Conservation (phyloP, 1,140 invertebrate genomes). For the Mesaphorura yosii region DNA sequence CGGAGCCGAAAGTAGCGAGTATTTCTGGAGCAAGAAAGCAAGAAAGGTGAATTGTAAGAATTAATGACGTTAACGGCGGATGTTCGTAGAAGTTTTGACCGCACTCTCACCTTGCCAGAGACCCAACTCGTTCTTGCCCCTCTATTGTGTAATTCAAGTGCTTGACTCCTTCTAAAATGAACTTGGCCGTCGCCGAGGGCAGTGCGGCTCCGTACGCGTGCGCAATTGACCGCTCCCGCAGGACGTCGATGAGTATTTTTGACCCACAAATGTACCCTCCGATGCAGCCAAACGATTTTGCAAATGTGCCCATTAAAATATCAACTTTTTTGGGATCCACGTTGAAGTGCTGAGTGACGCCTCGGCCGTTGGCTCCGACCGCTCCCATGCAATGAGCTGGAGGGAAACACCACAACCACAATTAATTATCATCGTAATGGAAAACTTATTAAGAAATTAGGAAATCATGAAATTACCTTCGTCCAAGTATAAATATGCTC, state of each 20-base stretch:
- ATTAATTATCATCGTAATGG: no score
- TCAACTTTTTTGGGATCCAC: constrained; percentile 42
- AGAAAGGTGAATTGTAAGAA: neutral
- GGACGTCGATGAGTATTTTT: constrained; percentile 66
- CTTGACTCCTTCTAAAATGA: constrained; percentile 7
- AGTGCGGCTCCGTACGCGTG: constrained; percentile 75
- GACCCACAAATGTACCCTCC: constrained; percentile 47
- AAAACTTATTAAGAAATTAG: no score
- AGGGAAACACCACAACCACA: no score
- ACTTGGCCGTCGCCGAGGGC: constrained; percentile 80
- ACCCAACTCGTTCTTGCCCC: neutral
- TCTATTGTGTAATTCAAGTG: neutral
- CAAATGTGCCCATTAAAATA: constrained; percentile 46
- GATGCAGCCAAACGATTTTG: constrained; percentile 44
- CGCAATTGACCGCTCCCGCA: constrained; percentile 71
- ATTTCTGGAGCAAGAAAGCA: constrained; percentile 3
- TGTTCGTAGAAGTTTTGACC: no score
- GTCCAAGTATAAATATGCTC: constrained; percentile 38
- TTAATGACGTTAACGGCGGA: no score
- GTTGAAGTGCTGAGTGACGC: constrained; percentile 53
- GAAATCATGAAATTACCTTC: no score
- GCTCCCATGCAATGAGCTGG: constrained; percentile 95
- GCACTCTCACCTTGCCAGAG: no score
- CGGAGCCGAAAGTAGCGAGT: constrained; percentile 7
- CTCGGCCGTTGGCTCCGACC: constrained; percentile 71